Evolutionary conservation across 2,888 invertebrate species (phyloP), one percentile per base, ranked within the genome.

Genomic region (Melanostoma scalare): DNA sequence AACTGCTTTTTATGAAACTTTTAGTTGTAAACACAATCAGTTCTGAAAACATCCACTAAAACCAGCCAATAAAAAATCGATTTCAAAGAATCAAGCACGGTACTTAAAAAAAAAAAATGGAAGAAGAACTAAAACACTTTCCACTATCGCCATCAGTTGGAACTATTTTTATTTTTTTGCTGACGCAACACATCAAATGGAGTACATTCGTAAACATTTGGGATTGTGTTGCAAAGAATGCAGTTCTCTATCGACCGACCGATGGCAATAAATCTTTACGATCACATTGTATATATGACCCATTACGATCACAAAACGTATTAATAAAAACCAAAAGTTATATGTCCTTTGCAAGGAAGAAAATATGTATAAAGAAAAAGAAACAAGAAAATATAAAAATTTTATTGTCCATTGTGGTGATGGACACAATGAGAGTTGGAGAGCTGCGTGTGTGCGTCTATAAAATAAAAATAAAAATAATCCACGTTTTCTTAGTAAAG

Each of bases 261-360:
- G 63, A 3, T 8, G 6, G 75, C 58, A 65, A 75, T 80, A 80
- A 80, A 80, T 80, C 80, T 75, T 75, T 67, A 78, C 77, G 77
- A 77, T 77, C 65, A 71, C 50, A n/a, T 20, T 63, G 50, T 44
- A 53, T 61, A 50, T 72, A 78, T 67, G 79, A 63, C 73, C 79
- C 79, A 79, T 79, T 79, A 80, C 42, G 63, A 69, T 69, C 52
- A 69, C 60, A 44, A 65, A 65, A 53, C 52, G 65, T 56, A 80
- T 74, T 69, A 68, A 80, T 80, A 80, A 80, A 80, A 75, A 44
- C 8, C 65, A 44, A 60, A 75, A 71, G 63, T 48, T 38, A 71
- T 80, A 73, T 20, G 20, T 20, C 20, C 20, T 20, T 20, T 20
- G 20, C 20, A 20, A 20, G 20, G 20, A 20, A 20, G 20, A 20